phyloP scores from a whole-genome alignment of 2,113 vertebrate species.

The Alethe castanea region DNA sequence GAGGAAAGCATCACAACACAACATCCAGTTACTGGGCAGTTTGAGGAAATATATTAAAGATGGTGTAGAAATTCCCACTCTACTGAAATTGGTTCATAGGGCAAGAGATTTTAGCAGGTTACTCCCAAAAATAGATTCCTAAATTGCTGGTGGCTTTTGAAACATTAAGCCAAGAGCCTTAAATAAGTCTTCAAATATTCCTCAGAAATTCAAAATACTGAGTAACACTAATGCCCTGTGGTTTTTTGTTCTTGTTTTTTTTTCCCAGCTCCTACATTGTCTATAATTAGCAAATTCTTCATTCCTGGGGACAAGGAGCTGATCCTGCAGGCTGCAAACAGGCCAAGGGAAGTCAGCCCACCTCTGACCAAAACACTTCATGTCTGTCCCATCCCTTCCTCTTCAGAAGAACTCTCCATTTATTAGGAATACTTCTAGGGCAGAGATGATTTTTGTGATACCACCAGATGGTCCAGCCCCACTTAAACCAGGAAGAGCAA shows the following conservation, averaged over 20 bases:
- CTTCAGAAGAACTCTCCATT: background rate
- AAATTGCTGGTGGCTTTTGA: background rate
- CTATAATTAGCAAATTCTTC: background rate
- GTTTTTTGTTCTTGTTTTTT: too few species aligned
- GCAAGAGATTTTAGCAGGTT: background rate
- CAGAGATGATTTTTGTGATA: background rate
- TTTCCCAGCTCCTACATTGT: background rate
- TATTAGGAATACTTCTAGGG: background rate
- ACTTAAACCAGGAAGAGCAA: background rate
- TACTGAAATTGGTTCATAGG: background rate
- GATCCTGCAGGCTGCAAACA: background rate
- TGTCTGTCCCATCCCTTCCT: too few species aligned
- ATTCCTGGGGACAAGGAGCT: background rate
- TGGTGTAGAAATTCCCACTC: background rate
- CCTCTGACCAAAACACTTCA: background rate
- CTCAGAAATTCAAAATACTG: background rate
- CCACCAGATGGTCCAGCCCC: background rate
- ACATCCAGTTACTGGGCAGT: background rate
- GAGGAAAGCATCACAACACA: background rate
- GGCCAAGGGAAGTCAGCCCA: background rate
- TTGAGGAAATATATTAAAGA: background rate
- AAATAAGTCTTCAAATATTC: background rate
- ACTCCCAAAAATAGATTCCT: background rate
- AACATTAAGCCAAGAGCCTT: background rate
- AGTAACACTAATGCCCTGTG: fast-evolving